Conservation (phyloP, 2,888 invertebrate genomes). For the Macrosiphum euphorbiae region DNA sequence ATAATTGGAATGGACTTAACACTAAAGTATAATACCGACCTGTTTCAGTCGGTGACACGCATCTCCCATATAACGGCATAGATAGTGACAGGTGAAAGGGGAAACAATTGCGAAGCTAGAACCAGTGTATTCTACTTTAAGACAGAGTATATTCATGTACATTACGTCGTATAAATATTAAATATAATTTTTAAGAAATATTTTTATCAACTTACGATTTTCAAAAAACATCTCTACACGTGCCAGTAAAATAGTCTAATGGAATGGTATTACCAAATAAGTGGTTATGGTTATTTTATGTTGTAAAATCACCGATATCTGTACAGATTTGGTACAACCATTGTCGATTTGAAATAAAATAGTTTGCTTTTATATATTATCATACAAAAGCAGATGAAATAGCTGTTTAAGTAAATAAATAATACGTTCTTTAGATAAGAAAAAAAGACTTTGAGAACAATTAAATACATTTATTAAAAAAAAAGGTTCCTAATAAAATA, state of each 20-base stretch:
- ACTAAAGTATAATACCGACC: no score
- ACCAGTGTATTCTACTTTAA: no score
- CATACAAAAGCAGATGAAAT: not conserved
- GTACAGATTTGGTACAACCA: constrained; percentile 97
- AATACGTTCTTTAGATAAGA: not conserved
- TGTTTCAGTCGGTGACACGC: no score
- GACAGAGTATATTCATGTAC: no score
- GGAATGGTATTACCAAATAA: constrained; percentile 84
- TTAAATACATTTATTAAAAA: not conserved
- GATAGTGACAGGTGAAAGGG: no score
- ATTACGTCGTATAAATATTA: not conserved
- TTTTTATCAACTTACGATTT: constrained; percentile 72
- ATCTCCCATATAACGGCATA: no score
- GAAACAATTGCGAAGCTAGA: no score
- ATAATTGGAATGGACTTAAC: no score
- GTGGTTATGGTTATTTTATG: constrained; percentile 77
- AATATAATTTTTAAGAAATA: not conserved
- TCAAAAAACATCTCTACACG: constrained; percentile 88
- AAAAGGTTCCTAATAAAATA: not conserved
- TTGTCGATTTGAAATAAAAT: constrained; percentile 77
- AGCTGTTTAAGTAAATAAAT: not conserved
- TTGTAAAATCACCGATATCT: constrained; percentile 96
- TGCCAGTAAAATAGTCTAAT: constrained; percentile 82
- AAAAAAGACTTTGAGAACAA: not conserved
- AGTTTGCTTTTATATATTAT: not conserved